Base-by-base conservation (phyloP, 2,113 vertebrate species). In the Chlorodrepanis virens region DNA sequence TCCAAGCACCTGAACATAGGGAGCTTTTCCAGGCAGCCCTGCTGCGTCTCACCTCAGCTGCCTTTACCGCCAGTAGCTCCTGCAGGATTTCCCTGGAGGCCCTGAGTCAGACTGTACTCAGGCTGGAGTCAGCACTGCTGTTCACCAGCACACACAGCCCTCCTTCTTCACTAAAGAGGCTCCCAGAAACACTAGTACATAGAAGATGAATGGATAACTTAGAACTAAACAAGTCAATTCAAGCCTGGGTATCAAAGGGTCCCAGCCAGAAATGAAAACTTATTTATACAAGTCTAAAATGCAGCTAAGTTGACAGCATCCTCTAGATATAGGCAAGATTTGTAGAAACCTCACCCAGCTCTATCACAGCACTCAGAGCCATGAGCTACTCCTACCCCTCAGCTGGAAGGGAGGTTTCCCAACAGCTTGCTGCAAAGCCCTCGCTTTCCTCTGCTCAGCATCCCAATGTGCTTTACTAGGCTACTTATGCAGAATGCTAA, bases 401-500 rank as follows among this genome's bases (percentile, higher is more conserved):
- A 10, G 35, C 42, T 40, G 25, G 4, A 68, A 52, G 49, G n/a
- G 67, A 93, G 47, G 56, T 71, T 90, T 89, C 79, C 90, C 86
- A 91, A 64, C 37, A 54, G 81, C 86, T 93, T 84, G n/a, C 89
- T 65, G 83, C 52, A 83, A 83, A 83, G 60, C 50, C 69, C 83
- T 75, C 3, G 2, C 74, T 78, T 52, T 37, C 68, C 20, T 88
- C 68, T 74, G 59, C 70, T 68, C 82, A 69, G 69, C 80, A 82
- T 54, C 79, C 64, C 45, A 4, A 42, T 0, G 1, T 49, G 65
- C 81, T 85, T 90, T 40, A 81, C 53, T 86, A 69, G 93, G 90
- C 93, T 97, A 64, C 88, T 97, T 95, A 97, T 3, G 69, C 59
- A 83, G 84, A 93, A 83, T 5, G 6, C 91, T 95, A 90, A 94